These are phyloP conservation scores for Phthorimaea operculella DNA, from an alignment of 1,140 invertebrate genomes.

Conservation along the genomic window DNA sequence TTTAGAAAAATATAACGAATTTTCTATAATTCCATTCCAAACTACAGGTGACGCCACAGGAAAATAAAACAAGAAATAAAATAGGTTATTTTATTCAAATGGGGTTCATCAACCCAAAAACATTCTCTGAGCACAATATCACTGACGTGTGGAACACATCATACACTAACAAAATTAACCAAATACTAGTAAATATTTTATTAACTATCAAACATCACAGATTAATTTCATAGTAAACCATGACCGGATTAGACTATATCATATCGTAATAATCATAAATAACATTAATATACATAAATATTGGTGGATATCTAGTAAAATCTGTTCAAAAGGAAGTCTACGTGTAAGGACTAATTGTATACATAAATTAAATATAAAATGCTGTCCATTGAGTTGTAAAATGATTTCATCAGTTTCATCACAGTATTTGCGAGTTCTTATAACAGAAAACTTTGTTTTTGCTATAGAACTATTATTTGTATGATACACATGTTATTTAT, in stretches of 20 bases:
- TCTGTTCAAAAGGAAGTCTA: too few species aligned
- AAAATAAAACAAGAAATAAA: constrained; percentile 16
- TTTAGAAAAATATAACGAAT: too few species aligned
- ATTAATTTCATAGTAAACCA: constrained; percentile 27
- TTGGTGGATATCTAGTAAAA: too few species aligned
- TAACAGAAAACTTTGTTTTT: constrained; percentile 13
- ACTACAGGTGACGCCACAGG: neutral
- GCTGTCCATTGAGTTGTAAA: too few species aligned
- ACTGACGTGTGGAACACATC: constrained; percentile 47
- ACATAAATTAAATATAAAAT: constrained; percentile 15
- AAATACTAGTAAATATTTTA: constrained; percentile 44
- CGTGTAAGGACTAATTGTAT: too few species aligned
- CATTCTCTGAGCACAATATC: constrained; percentile 54
- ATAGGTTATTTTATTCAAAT: constrained; percentile 27
- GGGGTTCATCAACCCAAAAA: constrained; percentile 28
- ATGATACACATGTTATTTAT: neutral
- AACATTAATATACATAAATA: too few species aligned
- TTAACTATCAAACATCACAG: constrained; percentile 53
- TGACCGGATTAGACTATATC: constrained; percentile 22
- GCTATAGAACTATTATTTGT: neutral
- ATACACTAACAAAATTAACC: constrained; percentile 29
- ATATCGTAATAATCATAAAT: too few species aligned
- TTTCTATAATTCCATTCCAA: too few species aligned
- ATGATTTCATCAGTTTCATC: neutral
- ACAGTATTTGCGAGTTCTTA: constrained; percentile 4